Percentiles rank a stretch among this genome's conserved stretches.
Evolutionary conservation across 2,797 vertebrate species (phyloP).

Genomic region (Pseudocheirus occidentalis): DNA sequence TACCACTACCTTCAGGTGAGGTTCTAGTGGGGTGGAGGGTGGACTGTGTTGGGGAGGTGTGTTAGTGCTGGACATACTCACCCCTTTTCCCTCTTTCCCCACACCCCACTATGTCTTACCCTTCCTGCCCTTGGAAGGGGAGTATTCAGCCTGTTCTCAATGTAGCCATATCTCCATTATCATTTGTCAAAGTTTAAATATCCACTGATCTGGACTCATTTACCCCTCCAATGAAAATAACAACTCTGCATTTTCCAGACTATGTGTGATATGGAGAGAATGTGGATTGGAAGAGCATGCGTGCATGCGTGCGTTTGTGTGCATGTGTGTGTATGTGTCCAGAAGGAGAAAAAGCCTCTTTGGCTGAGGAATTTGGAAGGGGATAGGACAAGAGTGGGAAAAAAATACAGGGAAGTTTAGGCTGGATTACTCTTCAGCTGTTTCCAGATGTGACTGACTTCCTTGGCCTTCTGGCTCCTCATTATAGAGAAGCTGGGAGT

Average conservation of each 20-base stretch:
- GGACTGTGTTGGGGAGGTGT: constrained; percentile 21
- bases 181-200: not conserved
- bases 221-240: not conserved
- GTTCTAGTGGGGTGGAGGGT: constrained; percentile 27
- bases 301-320: not conserved
- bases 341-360: no score
- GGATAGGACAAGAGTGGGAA: not conserved
- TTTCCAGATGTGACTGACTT: not conserved
- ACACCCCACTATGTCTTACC: not conserved
- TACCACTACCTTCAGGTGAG: constrained; percentile 98
- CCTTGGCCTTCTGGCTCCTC: not conserved
- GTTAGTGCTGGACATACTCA: not conserved
- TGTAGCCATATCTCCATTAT: not conserved
- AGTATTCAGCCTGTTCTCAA: not conserved
- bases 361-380: not conserved
- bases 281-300: not conserved
- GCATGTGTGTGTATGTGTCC: not conserved
- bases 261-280: not conserved
- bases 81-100: not conserved
- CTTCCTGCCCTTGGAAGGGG: not conserved
- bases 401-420: not conserved
- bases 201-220: not conserved
- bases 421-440: not conserved
- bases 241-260: not conserved
- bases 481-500: not conserved